phyloP scores from a whole-genome alignment of 2,888 invertebrate genomes.

The Sarcophaga caerulescens region DNA sequence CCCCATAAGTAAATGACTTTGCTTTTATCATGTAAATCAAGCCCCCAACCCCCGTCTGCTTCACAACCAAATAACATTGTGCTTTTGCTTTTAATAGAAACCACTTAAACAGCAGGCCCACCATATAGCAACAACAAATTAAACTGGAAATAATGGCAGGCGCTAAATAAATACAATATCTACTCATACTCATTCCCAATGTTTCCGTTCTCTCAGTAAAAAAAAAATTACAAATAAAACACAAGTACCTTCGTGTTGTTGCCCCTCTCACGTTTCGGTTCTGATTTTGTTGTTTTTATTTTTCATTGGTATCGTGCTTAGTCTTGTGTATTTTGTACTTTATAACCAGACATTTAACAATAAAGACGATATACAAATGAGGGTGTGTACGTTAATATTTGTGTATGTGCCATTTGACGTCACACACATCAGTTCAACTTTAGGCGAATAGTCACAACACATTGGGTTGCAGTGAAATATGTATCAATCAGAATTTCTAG shows the following conservation, averaged over 20 bases:
- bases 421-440: neutral
- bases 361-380: slow-evolving; percentile 22
- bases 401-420: neutral
- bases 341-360: slow-evolving; percentile 21
- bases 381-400: slow-evolving; percentile 26
- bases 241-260: slow-evolving; percentile 1
- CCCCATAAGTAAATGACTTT: slow-evolving; percentile 52
- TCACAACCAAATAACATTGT: neutral
- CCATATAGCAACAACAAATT: slow-evolving; percentile 9
- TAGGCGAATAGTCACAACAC: neutral
- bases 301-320: neutral
- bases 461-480: neutral
- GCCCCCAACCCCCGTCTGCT: neutral
- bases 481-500: no score
- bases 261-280: slow-evolving; percentile 5
- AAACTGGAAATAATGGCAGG: slow-evolving; percentile 16
- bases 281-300: neutral
- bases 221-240: neutral
- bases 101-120: neutral
- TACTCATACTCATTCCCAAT: neutral
- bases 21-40: neutral
- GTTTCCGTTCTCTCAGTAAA: slow-evolving; percentile 8
- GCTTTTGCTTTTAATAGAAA: slow-evolving; percentile 42
- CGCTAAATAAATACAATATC: neutral
- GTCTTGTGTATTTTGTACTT: slow-evolving; percentile 31